These are phyloP conservation scores for Pelosia muscerda DNA, from an alignment of 2,888 invertebrate species.

Conservation along the genomic window DNA sequence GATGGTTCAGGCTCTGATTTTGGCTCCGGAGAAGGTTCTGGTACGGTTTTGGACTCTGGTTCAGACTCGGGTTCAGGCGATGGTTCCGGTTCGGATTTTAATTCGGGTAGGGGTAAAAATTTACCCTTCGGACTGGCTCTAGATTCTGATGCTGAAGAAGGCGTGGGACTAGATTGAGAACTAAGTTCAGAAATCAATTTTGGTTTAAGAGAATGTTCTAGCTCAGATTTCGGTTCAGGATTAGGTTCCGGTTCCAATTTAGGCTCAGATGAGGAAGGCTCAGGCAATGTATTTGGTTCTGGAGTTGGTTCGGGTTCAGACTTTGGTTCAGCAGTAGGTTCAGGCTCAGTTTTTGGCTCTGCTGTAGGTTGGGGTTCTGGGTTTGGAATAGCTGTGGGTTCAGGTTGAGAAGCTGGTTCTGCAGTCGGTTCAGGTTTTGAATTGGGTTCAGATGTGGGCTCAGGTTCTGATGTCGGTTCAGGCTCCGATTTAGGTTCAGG, in stretches of 20 bases:
- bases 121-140: constrained; percentile 42
- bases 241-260: constrained; percentile 75
- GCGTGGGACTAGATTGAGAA: constrained; percentile 46
- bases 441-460: constrained; percentile 45
- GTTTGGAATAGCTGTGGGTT: constrained; percentile 59
- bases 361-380: constrained; percentile 42
- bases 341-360: constrained; percentile 62
- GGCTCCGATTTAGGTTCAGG: constrained; percentile 62
- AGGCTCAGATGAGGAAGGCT: constrained; percentile 79
- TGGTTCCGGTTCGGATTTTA: constrained; percentile 53
- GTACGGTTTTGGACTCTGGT: constrained; percentile 60
- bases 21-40: constrained; percentile 69
- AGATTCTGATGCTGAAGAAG: constrained; percentile 44
- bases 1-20: constrained; percentile 65
- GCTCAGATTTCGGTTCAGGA: constrained; percentile 71
- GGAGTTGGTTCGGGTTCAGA: constrained; percentile 46
- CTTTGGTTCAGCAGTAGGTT: constrained; percentile 45
- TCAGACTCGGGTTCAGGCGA: constrained; percentile 59
- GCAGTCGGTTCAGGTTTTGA: constrained; percentile 51
- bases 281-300: constrained; percentile 46
- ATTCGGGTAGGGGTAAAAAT: constrained; percentile 45
- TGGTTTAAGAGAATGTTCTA: constrained; percentile 66
- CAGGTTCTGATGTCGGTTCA: constrained; percentile 47
- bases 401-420: constrained; percentile 53
- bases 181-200: constrained; percentile 58